Conservation (phyloP, 2,888 invertebrate species). For the Agapostemon virescens region DNA sequence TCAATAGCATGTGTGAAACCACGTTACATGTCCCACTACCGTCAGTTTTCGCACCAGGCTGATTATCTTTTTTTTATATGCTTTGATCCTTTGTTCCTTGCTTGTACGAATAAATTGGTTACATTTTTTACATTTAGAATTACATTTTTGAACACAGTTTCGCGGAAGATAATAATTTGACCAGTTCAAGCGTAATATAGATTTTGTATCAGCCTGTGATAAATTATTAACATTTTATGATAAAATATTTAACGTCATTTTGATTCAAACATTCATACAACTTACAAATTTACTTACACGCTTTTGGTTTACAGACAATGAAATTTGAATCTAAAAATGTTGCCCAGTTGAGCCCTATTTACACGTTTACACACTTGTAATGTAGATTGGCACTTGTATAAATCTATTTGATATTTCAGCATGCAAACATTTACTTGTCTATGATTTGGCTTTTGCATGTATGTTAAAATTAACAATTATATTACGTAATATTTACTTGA, state of each 20-base stretch:
- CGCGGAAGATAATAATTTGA: slow-evolving; percentile 44
- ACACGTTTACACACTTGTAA: slow-evolving; percentile 10
- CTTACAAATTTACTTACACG: slow-evolving; percentile 9
- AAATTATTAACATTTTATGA: slow-evolving; percentile 27
- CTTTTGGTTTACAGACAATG: slow-evolving; percentile 19
- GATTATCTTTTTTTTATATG: slow-evolving; percentile 75
- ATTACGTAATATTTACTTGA: slow-evolving; percentile 61
- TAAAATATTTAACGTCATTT: slow-evolving; percentile 18
- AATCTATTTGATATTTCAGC: slow-evolving; percentile 34
- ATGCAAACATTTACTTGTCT: slow-evolving; percentile 32
- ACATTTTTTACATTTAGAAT: slow-evolving; percentile 21
- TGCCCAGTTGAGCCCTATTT: slow-evolving; percentile 19
- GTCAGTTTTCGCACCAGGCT: slow-evolving; percentile 80
- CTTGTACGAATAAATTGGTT: slow-evolving; percentile 61
- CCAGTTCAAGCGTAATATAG: slow-evolving; percentile 69
- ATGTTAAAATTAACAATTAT: slow-evolving; percentile 30
- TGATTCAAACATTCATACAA: not conserved
- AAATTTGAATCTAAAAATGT: slow-evolving; percentile 9
- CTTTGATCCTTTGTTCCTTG: slow-evolving; percentile 64
- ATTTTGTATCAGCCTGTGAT: slow-evolving; percentile 52
- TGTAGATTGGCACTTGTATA: slow-evolving; percentile 18
- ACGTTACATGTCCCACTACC: slow-evolving; percentile 80
- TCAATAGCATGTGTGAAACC: slow-evolving; percentile 81
- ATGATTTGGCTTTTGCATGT: slow-evolving; percentile 49
- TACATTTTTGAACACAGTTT: slow-evolving; percentile 41